A percentile compares a stretch with the other conserved stretches of the same genome.
phyloP scores from a whole-genome alignment of 1,140 invertebrate genomes.

The Brachionus paranguensis region DNA sequence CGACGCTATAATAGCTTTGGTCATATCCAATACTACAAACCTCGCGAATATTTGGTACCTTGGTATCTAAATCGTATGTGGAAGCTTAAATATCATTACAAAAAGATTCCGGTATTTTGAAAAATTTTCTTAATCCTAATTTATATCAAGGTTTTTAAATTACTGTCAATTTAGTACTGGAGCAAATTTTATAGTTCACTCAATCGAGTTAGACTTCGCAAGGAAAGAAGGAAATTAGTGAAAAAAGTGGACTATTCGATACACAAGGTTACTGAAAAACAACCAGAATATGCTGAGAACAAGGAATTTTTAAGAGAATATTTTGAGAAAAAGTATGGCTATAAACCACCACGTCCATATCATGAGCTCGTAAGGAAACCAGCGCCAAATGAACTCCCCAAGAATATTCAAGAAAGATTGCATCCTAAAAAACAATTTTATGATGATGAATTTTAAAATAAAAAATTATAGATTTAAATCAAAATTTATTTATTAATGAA shows the following conservation, averaged over 20 bases:
- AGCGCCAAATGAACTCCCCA: not conserved
- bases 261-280: not conserved
- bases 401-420: not conserved
- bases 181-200: constrained; percentile 30
- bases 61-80: constrained; percentile 40
- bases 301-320: not conserved
- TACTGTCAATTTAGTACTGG: not conserved
- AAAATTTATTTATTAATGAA: not conserved
- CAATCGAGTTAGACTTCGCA: not conserved
- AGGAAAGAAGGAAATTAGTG: not conserved
- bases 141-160: too few relatives aligned
- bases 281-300: not conserved
- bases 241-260: not conserved
- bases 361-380: constrained; percentile 13
- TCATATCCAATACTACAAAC: constrained; percentile 24
- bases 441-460: constrained; percentile 6
- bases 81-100: constrained; percentile 38
- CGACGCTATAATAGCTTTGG: constrained; percentile 38
- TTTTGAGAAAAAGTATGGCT: constrained; percentile 28
- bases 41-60: constrained; percentile 30
- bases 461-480: not conserved
- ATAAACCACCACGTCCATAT: constrained; percentile 10
- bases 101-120: constrained; percentile 21
- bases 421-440: not conserved
- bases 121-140: too few relatives aligned